Evolutionary conservation across 2,888 invertebrate species (phyloP).

Genomic region (Himalopsyche kuldschensis): DNA sequence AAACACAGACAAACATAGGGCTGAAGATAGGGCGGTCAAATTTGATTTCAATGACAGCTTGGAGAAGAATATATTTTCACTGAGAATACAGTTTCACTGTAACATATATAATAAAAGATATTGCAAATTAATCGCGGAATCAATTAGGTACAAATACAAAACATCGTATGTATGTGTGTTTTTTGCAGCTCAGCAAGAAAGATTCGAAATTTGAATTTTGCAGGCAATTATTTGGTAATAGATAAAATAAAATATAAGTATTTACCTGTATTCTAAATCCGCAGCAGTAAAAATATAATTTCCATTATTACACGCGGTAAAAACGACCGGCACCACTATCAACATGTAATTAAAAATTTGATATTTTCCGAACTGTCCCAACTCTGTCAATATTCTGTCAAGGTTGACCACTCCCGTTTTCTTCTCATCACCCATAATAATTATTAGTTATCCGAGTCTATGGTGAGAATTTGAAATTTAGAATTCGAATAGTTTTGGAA

Average conservation of each 20-base stretch:
- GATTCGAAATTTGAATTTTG: too few relatives aligned
- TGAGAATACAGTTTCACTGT: too few relatives aligned
- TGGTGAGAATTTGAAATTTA: background rate
- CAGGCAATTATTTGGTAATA: too few relatives aligned
- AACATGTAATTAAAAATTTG: conserved; percentile 58
- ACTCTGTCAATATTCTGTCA: conserved; percentile 51
- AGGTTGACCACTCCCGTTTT: conserved; percentile 42
- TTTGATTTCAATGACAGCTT: too few relatives aligned
- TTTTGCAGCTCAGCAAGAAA: too few relatives aligned
- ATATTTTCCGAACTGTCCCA: conserved; percentile 63
- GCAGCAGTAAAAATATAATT: conserved; percentile 63
- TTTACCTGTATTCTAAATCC: conserved; percentile 58
- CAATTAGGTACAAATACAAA: too few relatives aligned
- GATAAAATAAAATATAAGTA: background rate
- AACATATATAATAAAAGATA: too few relatives aligned
- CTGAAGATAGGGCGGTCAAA: too few relatives aligned
- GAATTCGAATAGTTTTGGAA: background rate
- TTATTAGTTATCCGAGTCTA: background rate
- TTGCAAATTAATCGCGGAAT: too few relatives aligned
- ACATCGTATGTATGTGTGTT: too few relatives aligned
- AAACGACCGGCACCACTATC: conserved; percentile 60
- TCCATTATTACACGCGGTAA: conserved; percentile 55
- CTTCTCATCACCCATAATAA: conserved; percentile 18
- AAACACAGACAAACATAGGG: too few relatives aligned
- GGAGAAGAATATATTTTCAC: too few relatives aligned